Evolutionary conservation across 1,140 invertebrate species (phyloP).

Genomic region (Aphelenchoides besseyi): DNA sequence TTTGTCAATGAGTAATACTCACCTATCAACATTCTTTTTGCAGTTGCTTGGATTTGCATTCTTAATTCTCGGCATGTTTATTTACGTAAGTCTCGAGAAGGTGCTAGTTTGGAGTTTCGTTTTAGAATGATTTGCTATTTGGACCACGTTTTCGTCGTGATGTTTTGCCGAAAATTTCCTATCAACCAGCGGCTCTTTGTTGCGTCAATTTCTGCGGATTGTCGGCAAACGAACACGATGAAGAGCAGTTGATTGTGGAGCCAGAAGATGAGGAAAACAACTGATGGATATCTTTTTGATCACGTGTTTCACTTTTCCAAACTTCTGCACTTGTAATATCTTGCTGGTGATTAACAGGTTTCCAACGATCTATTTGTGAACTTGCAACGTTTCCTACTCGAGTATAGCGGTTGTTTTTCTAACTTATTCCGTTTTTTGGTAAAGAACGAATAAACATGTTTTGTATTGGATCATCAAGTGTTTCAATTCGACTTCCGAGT

Average conservation of each 20-base stretch:
- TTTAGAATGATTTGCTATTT: constrained; percentile 41
- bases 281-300: background rate
- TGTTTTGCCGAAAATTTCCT: constrained; percentile 32
- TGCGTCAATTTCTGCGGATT: constrained; percentile 47
- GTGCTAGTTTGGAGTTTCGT: background rate
- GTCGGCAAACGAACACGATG: constrained; percentile 28
- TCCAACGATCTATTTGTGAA: background rate
- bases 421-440: too few relatives aligned
- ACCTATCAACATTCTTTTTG: constrained; percentile 6
- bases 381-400: background rate
- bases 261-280: constrained; percentile 19
- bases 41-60: constrained; percentile 47
- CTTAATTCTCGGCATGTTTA: constrained; percentile 49
- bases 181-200: constrained; percentile 34
- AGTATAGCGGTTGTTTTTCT: too few relatives aligned
- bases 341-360: background rate
- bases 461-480: background rate
- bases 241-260: constrained; percentile 16
- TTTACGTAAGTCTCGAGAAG: constrained; percentile 27
- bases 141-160: constrained; percentile 40
- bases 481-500: background rate
- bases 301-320: constrained; percentile 2
- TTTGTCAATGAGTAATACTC: background rate
- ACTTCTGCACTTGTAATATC: constrained; percentile 2
- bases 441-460: too few relatives aligned